Conservation (phyloP, 2,113 vertebrate species). For the Podilymbus podiceps region DNA sequence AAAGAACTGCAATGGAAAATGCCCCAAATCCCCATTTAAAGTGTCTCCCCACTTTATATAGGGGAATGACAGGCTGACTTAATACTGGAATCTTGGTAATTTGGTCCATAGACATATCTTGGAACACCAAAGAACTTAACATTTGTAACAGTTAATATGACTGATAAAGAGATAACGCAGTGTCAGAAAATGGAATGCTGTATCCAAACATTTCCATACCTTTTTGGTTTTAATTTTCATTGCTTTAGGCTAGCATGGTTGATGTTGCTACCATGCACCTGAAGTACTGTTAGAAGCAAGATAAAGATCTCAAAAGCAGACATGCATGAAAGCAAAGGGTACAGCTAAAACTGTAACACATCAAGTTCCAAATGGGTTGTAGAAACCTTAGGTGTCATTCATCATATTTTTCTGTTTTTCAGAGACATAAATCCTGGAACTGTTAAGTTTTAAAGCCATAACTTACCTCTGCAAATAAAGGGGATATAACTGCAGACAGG, state of each 20-base stretch:
- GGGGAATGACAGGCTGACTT: background rate
- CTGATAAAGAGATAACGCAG: background rate
- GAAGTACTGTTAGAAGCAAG: background rate
- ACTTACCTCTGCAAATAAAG: constrained; percentile 92
- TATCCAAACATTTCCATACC: background rate
- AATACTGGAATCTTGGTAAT: background rate
- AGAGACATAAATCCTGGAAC: background rate
- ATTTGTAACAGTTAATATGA: background rate
- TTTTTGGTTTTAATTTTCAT: background rate
- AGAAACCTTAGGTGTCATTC: background rate
- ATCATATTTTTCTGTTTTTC: background rate
- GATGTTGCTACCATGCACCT: background rate
- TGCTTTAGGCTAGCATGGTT: background rate
- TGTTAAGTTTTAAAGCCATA: background rate
- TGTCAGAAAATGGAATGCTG: background rate
- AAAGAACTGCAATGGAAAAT: background rate
- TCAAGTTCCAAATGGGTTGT: background rate
- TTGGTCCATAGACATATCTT: background rate
- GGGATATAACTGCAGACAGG: constrained; percentile 90
- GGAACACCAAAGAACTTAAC: background rate
- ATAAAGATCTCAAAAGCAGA: background rate
- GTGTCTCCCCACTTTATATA: background rate
- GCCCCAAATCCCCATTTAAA: background rate
- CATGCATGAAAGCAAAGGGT: background rate
- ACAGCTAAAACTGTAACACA: background rate